Conservation (phyloP, 2,113 vertebrate species). For the Halichoeres trimaculatus region DNA sequence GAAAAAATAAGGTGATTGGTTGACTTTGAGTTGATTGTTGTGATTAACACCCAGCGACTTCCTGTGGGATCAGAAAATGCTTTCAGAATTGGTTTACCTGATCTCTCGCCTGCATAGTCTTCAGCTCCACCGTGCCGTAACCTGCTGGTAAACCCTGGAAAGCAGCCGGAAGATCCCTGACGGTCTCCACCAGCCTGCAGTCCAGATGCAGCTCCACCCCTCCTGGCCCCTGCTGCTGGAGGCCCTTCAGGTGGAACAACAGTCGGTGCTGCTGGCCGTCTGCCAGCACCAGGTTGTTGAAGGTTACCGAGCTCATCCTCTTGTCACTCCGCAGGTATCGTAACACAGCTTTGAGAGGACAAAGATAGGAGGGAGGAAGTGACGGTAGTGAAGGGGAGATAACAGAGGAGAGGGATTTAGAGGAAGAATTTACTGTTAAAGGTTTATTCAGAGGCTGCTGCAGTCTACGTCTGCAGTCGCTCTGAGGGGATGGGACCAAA, state of each 20-base stretch:
- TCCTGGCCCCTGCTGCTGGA: conserved; percentile 83
- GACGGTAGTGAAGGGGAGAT: not conserved
- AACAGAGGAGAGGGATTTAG: not conserved
- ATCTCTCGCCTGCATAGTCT: conserved; percentile 87
- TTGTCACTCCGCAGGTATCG: conserved; percentile 91
- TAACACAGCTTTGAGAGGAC: conserved; percentile 83
- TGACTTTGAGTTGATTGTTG: not conserved
- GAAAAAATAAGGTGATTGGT: not conserved
- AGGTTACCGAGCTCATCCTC: conserved; percentile 89
- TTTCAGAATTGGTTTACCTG: conserved; percentile 80
- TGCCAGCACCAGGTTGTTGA: conserved; percentile 92
- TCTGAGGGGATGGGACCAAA: not conserved
- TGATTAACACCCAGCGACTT: no score
- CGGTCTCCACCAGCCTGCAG: conserved; percentile 89
- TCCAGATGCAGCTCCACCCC: conserved; percentile 91
- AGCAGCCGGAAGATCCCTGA: conserved; percentile 88
- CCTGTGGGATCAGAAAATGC: not conserved
- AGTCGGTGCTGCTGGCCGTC: conserved; percentile 92
- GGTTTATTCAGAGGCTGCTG: not conserved
- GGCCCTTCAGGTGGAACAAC: conserved; percentile 89
- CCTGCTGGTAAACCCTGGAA: conserved; percentile 85
- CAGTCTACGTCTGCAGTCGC: no score
- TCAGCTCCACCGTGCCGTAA: conserved; percentile 85
- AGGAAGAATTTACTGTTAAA: not conserved
- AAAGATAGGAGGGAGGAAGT: not conserved